Percentiles rank a stretch among this genome's conserved stretches.
phyloP scores from a whole-genome alignment of 2,113 vertebrate species.

The Romanogobio albipinnatus region DNA sequence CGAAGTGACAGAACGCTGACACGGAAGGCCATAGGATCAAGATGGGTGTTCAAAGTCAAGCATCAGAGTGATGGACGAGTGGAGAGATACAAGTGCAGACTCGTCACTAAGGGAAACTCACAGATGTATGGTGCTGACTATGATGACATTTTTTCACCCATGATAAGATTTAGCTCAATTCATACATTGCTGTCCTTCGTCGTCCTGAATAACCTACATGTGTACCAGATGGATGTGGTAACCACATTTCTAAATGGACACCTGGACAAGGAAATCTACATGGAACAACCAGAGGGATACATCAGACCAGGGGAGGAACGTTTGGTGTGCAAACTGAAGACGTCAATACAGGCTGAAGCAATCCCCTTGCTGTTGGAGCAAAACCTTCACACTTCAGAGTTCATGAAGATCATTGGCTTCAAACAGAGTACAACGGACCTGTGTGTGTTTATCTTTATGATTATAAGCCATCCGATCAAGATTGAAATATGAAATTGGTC shows the following conservation, averaged over 20 bases:
- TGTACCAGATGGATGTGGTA: conserved; percentile 22
- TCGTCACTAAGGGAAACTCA: conserved; percentile 55
- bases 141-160: not conserved
- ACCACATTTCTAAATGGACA: conserved; percentile 36
- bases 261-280: conserved; percentile 36
- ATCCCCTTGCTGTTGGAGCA: conserved; percentile 3
- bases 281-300: conserved; percentile 28
- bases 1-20: too few relatives aligned
- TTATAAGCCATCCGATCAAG: not conserved
- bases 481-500: too few relatives aligned
- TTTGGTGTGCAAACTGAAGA: conserved; percentile 12
- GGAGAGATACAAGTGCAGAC: conserved; percentile 57
- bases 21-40: too few relatives aligned
- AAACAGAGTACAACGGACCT: conserved; percentile 2
- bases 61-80: conserved; percentile 51
- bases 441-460: not conserved
- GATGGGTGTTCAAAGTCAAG: conserved; percentile 38
- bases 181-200: not conserved
- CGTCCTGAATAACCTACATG: not conserved
- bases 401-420: conserved; percentile 19
- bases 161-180: not conserved
- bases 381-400: conserved; percentile 12
- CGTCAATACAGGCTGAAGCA: not conserved
- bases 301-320: not conserved
- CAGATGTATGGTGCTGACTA: conserved; percentile 52